These are phyloP conservation scores for Beaufortia kweichowensis DNA, from an alignment of 2,113 vertebrate genomes.

Conservation along the genomic window DNA sequence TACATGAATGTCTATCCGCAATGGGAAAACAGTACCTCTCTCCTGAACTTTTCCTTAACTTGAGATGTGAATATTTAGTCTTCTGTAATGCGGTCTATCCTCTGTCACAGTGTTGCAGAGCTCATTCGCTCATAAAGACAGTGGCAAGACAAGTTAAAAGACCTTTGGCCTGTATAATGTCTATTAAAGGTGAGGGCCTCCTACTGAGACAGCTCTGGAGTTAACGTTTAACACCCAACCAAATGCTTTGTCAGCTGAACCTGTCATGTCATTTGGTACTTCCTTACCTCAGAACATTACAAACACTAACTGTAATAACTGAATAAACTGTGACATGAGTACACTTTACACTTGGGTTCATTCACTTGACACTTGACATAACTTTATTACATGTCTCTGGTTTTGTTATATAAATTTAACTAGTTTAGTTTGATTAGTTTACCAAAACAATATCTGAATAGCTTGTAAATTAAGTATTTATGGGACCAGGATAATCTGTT, in stretches of 20 bases:
- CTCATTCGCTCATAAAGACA: neutral
- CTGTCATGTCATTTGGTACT: neutral
- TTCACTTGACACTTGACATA: neutral
- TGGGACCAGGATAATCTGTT: neutral
- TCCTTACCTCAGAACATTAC: neutral
- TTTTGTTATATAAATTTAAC: neutral
- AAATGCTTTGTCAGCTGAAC: conserved; percentile 28
- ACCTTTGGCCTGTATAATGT: conserved; percentile 41
- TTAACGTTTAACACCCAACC: conserved; percentile 43
- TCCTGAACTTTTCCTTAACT: neutral
- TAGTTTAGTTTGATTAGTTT: too few species aligned
- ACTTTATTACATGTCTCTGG: neutral
- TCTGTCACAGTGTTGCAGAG: conserved; percentile 13
- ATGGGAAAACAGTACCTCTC: conserved; percentile 12
- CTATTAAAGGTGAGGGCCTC: conserved; percentile 33
- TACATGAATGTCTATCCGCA: neutral
- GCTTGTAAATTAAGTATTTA: too few species aligned
- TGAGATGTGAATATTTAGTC: neutral
- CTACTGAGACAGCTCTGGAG: neutral
- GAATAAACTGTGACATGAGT: neutral
- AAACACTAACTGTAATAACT: neutral
- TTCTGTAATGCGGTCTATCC: neutral
- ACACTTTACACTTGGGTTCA: conserved; percentile 4
- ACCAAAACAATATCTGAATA: too few species aligned
- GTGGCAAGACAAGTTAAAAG: conserved; percentile 2